Percentiles rank a stretch among this genome's conserved stretches.
Conservation (phyloP, 2,797 vertebrate species). For the Thunnus albacares region DNA sequence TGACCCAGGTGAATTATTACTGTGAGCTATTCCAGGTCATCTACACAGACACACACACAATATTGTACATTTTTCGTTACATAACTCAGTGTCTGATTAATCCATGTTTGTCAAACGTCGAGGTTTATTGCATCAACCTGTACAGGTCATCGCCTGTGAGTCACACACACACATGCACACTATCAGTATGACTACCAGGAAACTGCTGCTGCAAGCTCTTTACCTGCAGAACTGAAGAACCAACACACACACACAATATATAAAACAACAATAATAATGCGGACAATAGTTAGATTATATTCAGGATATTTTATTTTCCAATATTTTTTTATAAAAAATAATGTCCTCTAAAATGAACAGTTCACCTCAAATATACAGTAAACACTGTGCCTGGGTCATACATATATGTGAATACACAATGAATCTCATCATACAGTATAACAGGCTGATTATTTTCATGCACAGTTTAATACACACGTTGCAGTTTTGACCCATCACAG, state of each 20-base stretch:
- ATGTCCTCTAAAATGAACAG: constrained; percentile 12
- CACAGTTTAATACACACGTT: constrained; percentile 6
- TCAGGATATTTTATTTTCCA: constrained; percentile 31
- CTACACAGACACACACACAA: neutral
- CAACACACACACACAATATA: no score
- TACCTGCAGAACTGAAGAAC: neutral
- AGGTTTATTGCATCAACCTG: neutral
- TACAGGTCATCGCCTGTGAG: neutral
- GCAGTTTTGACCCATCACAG: neutral
- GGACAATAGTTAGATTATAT: neutral
- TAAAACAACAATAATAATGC: neutral
- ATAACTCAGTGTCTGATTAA: constrained; percentile 10
- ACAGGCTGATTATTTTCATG: neutral
- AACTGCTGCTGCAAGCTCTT: neutral
- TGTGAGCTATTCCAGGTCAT: neutral
- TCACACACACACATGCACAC: no score
- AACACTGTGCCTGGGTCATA: neutral
- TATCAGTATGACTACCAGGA: neutral
- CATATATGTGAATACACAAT: neutral
- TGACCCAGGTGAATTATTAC: neutral
- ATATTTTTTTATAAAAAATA: constrained; percentile 28
- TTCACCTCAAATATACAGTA: constrained; percentile 35
- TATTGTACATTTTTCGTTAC: neutral
- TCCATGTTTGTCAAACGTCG: neutral
- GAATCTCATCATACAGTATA: constrained; percentile 8